Evolutionary conservation across 2,797 vertebrate genomes (phyloP).

Genomic region (Harpagifer antarcticus): DNA sequence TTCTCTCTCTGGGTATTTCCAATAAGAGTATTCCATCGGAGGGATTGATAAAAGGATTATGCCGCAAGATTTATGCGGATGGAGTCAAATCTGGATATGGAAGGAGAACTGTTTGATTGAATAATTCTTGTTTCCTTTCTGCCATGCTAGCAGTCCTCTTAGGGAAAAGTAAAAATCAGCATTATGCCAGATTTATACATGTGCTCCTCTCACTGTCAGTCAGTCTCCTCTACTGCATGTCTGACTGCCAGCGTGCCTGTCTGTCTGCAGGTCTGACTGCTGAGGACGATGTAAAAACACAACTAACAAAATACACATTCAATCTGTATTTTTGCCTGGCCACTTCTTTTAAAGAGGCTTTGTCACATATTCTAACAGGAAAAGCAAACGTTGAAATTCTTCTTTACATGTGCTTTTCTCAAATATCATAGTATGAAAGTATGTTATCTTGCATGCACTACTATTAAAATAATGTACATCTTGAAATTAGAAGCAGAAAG

Average conservation of each 20-base stretch:
- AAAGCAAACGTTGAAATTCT: neutral
- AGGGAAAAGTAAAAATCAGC: conserved; percentile 84
- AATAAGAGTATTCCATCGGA: conserved; percentile 83
- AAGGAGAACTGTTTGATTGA: conserved; percentile 84
- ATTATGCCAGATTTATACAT: conserved; percentile 85
- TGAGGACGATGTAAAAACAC: neutral
- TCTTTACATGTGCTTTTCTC: no score
- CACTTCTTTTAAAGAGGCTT: neutral
- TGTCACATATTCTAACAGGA: neutral
- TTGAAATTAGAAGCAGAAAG: neutral
- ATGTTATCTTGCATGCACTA: neutral
- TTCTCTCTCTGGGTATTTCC: conserved; percentile 79
- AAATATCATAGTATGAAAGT: neutral
- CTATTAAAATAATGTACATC: neutral
- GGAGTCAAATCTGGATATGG: conserved; percentile 84
- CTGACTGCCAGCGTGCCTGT: conserved; percentile 27
- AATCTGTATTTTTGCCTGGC: neutral
- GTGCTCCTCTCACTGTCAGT: conserved; percentile 54
- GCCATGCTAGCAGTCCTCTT: conserved; percentile 84
- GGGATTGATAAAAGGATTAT: conserved; percentile 88
- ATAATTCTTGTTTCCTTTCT: conserved; percentile 88
- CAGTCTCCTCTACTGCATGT: conserved; percentile 31
- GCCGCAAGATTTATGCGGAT: conserved; percentile 80
- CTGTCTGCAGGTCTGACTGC: conserved; percentile 15
- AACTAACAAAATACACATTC: neutral